Base-by-base conservation (phyloP, 1,140 invertebrate genomes). In the Zaprionus inermis region DNA sequence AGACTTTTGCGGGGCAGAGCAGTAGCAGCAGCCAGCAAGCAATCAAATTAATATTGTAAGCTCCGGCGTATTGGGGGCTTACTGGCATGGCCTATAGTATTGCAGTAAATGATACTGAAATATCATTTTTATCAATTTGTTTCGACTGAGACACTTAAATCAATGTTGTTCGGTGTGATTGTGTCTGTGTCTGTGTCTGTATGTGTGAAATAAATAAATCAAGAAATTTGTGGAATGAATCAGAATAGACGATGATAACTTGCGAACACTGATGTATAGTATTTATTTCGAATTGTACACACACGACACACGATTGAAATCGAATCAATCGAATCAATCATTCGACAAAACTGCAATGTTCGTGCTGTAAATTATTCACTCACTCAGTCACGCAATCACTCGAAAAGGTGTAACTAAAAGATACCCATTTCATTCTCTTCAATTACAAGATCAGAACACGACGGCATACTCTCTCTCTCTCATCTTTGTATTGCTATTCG, bases 1-100 rank as follows among this genome's bases (percentile, higher is more conserved):
- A 18, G 10, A 28, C 44, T 58, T 41, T 64, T 9, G 28, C 44
- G 18, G 68, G 60, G 24, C 32, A 58, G 3, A 75, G 30, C 3
- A 71, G 38, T 36, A 71, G 18, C 38, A 83, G 65, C 59, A 71
- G 34, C 56, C 67, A 75, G 54, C 55, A 76, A 75, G 71, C 68
- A 61, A 76, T 72, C 52, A 74, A 67, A 55, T 86, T 86, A 55
- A 79, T 74, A 77, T 72, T 88, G 55, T 58, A 59, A 56, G 66
- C 78, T 77, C 56, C 72, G 73, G 84, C 58, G 66, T 56, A 46
- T 61, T 57, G 76, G 56, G 73, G 74, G 76, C 83, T 74, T 71
- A 88, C 79, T 86, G 70, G 79, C 82, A 86, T 86, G 81, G 72
- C 82, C 85, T 86, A 88, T 66, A 77, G 64, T 69, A 70, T 64